A percentile compares a stretch with the other conserved stretches of the same genome.
These are phyloP conservation scores for Rhabdomys dilectus DNA, from an alignment of 2,113 vertebrate genomes.

Conservation along the genomic window DNA sequence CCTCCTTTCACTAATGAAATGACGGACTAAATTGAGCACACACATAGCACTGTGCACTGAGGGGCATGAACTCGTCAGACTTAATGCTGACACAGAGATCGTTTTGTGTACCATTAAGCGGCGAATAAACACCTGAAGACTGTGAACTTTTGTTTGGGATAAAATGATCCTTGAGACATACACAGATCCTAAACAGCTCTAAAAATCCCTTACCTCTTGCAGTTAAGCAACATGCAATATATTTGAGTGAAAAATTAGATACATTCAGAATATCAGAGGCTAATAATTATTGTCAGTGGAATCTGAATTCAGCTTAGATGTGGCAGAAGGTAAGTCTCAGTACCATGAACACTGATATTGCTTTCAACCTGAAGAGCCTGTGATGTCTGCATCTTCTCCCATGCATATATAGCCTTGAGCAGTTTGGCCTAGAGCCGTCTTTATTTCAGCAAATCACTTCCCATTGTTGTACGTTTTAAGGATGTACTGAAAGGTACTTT, in stretches of 20 bases:
- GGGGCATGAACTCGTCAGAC: constrained; percentile 26
- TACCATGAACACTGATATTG: constrained; percentile 69
- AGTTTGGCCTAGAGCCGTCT: constrained; percentile 81
- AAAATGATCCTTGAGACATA: constrained; percentile 59
- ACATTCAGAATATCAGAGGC: constrained; percentile 50
- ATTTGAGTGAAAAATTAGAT: neutral
- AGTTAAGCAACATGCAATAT: neutral
- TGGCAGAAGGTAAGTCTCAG: constrained; percentile 48
- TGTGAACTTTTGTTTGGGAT: constrained; percentile 56
- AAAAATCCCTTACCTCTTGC: neutral
- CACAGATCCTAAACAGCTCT: constrained; percentile 12
- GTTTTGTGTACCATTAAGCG: constrained; percentile 58
- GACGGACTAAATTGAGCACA: neutral
- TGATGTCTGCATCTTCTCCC: constrained; percentile 73
- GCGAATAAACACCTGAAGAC: constrained; percentile 16
- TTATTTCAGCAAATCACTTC: constrained; percentile 82
- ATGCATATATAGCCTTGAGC: constrained; percentile 71
- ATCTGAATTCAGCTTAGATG: constrained; percentile 20
- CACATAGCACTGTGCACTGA: neutral
- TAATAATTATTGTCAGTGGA: constrained; percentile 57
- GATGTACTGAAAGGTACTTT: constrained; percentile 79
- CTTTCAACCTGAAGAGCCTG: constrained; percentile 63
- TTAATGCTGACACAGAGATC: neutral
- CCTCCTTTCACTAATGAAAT: constrained; percentile 26
- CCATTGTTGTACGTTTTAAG: constrained; percentile 76